Evolutionary conservation across 2,113 vertebrate species (phyloP), one percentile per base, ranked within the genome.

Genomic region (Microtus ochrogaster): DNA sequence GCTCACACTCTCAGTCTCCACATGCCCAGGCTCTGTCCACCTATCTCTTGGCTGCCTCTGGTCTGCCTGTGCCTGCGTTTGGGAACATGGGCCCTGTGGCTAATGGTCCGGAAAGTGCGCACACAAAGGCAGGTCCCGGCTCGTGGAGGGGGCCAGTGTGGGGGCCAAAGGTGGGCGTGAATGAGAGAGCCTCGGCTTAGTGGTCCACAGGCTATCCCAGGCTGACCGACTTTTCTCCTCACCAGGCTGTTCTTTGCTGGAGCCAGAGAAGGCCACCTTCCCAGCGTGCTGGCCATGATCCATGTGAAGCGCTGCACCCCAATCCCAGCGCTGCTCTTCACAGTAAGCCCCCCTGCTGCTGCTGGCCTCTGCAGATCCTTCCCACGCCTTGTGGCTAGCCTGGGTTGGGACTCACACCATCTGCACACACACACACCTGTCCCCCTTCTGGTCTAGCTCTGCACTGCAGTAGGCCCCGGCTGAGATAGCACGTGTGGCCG

Each of bases 241-340:
- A n/a, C 96, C 97, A 99, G 99, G 96, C 97, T 99, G 92, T 99
- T 99, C 98, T 99, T 99, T 70, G 99, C 99, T 6, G 99, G 99
- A 96, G 99, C 99, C 95, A 98, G 99, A 97, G 99, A 99, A 87
- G 99, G 99, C 41, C 99, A 99, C 97, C 99, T 99, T 58, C 99
- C 99, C 66, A 99, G 99, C 0, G 97, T 99, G 89, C 92, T 99
- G 97, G 99, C 99, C 84, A 99, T 99, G 99, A 99, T 99, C 89
- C 99, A 99, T 2, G 98, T 99, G 12, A 99, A 98, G 33, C 99
- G 99, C 91, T 99, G 99, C 98, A 99, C 99, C 17, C 99, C 99
- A 72, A 99, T 99, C 97, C 99, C 99, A 16, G 99, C 99, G 61
- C 98, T 99, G 81, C 98, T 99, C 83, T 99, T 99, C 97, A 99